These are phyloP conservation scores for Stenopsyche tienmushanensis DNA, from an alignment of 1,140 invertebrate species.

Conservation along the genomic window DNA sequence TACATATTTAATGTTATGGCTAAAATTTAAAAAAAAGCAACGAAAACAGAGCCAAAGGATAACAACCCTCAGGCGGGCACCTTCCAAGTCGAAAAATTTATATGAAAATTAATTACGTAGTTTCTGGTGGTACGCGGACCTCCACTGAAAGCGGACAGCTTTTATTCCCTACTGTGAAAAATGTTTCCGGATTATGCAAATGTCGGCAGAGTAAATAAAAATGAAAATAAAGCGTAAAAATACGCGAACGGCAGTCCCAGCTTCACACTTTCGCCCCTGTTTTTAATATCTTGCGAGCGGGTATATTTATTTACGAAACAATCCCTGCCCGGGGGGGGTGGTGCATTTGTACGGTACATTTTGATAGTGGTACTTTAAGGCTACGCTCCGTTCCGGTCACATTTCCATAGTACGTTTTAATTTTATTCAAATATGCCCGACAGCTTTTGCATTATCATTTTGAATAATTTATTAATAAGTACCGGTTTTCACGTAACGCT, in stretches of 20 bases:
- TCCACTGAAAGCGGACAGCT: background rate
- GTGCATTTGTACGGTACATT: background rate
- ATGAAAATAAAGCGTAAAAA: background rate
- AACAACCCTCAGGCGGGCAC: background rate
- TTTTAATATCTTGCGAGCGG: background rate
- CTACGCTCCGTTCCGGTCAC: background rate
- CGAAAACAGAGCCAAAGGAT: too few species aligned
- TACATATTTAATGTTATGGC: too few species aligned
- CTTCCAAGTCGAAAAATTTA: background rate
- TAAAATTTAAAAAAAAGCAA: too few species aligned
- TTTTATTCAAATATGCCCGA: slow-evolving; percentile 31
- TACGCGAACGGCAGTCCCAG: background rate
- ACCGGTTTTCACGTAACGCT: slow-evolving; percentile 4
- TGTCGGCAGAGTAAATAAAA: slow-evolving; percentile 14
- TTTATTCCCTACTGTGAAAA: slow-evolving; percentile 13
- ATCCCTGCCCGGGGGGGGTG: background rate
- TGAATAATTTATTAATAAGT: slow-evolving; percentile 32
- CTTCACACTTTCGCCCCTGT: background rate
- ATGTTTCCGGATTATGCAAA: slow-evolving; percentile 27
- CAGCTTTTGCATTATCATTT: slow-evolving; percentile 29
- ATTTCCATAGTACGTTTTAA: slow-evolving; percentile 27
- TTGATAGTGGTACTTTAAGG: too few species aligned
- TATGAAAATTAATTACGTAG: slow-evolving; percentile 23
- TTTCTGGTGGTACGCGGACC: background rate
- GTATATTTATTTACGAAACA: too few species aligned